Percentiles rank a stretch among this genome's conserved stretches.
Conservation (phyloP, 2,888 invertebrate species). For the Catocala nupta region DNA sequence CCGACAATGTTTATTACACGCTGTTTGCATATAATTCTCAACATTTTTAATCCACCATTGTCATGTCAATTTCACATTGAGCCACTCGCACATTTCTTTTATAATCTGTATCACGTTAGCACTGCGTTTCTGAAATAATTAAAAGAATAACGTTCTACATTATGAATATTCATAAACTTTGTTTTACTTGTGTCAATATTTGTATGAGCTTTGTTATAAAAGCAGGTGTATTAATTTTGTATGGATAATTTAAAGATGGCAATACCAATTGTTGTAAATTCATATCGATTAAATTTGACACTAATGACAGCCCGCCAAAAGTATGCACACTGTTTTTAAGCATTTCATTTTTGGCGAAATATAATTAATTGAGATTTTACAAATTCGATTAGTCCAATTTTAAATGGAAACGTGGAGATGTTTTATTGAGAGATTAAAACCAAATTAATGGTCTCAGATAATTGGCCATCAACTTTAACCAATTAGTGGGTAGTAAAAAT, state of each 20-base stretch:
- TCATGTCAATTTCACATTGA: slow-evolving; percentile 4
- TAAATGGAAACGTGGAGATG: slow-evolving; percentile 6
- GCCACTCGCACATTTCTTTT: slow-evolving; percentile 6
- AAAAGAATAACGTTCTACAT: not conserved
- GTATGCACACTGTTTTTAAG: not conserved
- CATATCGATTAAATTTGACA: not conserved
- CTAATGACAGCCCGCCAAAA: slow-evolving; percentile 3
- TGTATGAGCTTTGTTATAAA: not conserved
- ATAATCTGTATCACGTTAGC: slow-evolving; percentile 5
- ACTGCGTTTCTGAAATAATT: slow-evolving; percentile 3
- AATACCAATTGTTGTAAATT: not conserved
- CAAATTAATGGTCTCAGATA: slow-evolving; percentile 35
- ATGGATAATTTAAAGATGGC: not conserved
- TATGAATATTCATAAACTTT: slow-evolving; percentile 8
- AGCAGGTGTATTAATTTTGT: not conserved
- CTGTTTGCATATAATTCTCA: slow-evolving; percentile 6
- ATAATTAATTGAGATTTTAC: not conserved
- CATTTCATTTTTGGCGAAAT: not conserved
- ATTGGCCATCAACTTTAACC: slow-evolving; percentile 34
- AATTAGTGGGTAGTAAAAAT: slow-evolving; percentile 33
- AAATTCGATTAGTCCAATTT: slow-evolving; percentile 1
- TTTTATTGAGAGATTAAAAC: slow-evolving; percentile 30
- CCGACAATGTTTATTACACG: slow-evolving; percentile 3
- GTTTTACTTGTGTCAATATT: slow-evolving; percentile 8
- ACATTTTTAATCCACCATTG: slow-evolving; percentile 7